These are phyloP conservation scores for Chrysemys picta DNA, from an alignment of 2,113 vertebrate genomes.

Conservation along the genomic window DNA sequence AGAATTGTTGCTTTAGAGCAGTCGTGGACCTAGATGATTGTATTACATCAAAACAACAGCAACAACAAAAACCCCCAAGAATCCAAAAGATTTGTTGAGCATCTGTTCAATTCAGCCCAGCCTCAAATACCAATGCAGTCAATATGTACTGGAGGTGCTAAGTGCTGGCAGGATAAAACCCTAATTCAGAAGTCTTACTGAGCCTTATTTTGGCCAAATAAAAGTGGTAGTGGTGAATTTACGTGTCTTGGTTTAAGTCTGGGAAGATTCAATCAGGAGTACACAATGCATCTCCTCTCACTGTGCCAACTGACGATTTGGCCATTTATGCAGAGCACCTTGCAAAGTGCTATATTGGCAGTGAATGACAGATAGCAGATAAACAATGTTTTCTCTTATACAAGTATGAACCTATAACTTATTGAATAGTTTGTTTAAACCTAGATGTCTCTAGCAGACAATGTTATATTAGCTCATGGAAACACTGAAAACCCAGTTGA, in stretches of 20 bases:
- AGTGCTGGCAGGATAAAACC: neutral
- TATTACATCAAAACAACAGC: neutral
- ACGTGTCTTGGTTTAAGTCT: neutral
- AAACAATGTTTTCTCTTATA: rapidly evolving
- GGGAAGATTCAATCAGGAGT: rapidly evolving
- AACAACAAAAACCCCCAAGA: too few relatives aligned
- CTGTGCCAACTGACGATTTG: neutral
- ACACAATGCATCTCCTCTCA: neutral
- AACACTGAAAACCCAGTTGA: neutral
- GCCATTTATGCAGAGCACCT: neutral
- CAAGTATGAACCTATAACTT: neutral
- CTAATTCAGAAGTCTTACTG: neutral
- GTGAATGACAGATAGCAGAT: neutral
- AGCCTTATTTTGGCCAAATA: neutral
- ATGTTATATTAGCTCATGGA: neutral
- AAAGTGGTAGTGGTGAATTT: neutral
- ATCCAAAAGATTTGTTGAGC: neutral
- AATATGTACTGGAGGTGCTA: neutral
- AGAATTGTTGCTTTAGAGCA: neutral
- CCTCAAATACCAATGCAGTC: neutral
- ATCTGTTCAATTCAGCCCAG: rapidly evolving
- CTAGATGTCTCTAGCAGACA: neutral
- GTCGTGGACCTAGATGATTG: neutral
- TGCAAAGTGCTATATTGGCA: neutral
- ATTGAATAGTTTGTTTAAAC: neutral